A percentile compares a stretch with the other conserved stretches of the same genome.
These are phyloP conservation scores for Limnodromus scolopaceus DNA, from an alignment of 2,797 vertebrate species.

Conservation along the genomic window DNA sequence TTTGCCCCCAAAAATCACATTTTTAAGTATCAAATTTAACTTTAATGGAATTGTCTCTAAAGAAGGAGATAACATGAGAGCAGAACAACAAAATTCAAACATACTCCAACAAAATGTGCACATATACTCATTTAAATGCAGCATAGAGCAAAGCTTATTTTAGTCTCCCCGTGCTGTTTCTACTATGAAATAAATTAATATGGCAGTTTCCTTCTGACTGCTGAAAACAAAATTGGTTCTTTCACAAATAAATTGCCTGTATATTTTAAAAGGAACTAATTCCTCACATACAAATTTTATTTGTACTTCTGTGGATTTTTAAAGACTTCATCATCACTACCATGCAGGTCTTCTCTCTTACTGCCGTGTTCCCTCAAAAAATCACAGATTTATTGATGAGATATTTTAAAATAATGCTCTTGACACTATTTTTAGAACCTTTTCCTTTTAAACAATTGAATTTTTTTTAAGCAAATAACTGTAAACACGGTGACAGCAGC, in stretches of 20 bases:
- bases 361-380: rapidly evolving
- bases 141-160: background rate
- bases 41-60: background rate
- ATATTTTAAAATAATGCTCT: background rate
- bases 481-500: background rate
- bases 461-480: background rate
- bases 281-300: background rate
- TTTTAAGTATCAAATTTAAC: background rate
- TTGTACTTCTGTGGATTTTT: background rate
- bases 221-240: background rate
- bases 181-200: background rate
- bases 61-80: background rate
- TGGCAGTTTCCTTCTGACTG: background rate
- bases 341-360: background rate
- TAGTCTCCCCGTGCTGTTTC: background rate
- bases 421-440: background rate
- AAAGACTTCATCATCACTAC: background rate
- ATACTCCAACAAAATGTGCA: background rate
- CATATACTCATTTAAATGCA: background rate
- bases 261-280: background rate
- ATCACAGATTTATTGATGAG: background rate
- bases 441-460: background rate
- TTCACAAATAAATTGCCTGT: background rate
- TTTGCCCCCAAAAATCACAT: background rate
- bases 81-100: background rate